Percentiles rank a stretch among this genome's conserved stretches.
phyloP scores from a whole-genome alignment of 2,888 invertebrate species.

The Phengaris arion region DNA sequence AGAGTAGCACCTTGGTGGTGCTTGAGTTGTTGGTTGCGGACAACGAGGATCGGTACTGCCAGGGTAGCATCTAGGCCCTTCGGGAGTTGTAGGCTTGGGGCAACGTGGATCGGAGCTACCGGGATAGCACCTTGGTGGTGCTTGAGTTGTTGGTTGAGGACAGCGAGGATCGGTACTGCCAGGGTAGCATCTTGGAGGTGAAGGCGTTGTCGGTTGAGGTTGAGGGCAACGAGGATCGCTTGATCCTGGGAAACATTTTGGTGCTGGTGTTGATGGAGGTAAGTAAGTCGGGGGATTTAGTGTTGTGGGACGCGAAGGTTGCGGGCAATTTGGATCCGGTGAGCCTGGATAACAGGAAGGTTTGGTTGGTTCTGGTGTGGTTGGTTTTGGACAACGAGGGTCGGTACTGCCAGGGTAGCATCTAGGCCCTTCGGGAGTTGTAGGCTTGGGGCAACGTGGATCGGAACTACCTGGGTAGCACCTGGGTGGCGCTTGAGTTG shows the following conservation, averaged over 20 bases:
- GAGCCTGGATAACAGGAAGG: conserved; percentile 31
- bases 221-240: conserved; percentile 35
- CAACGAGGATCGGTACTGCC: conserved; percentile 41
- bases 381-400: not conserved
- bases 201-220: not conserved
- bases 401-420: not conserved
- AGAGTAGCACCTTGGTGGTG: conserved; percentile 33
- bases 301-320: not conserved
- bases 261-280: not conserved
- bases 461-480: not conserved
- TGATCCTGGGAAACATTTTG: not conserved
- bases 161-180: conserved; percentile 43
- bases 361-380: not conserved
- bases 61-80: not conserved
- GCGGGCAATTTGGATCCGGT: not conserved
- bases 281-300: not conserved
- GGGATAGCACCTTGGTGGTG: conserved; percentile 44
- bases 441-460: not conserved
- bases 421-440: no score
- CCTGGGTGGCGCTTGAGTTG: not conserved
- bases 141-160: conserved; percentile 40
- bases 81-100: conserved; percentile 40
- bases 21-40: conserved; percentile 33
- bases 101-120: conserved; percentile 60
- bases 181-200: conserved; percentile 42